Evolutionary conservation across 1,140 invertebrate species (phyloP).

Genomic region (Adelges cooleyi): DNA sequence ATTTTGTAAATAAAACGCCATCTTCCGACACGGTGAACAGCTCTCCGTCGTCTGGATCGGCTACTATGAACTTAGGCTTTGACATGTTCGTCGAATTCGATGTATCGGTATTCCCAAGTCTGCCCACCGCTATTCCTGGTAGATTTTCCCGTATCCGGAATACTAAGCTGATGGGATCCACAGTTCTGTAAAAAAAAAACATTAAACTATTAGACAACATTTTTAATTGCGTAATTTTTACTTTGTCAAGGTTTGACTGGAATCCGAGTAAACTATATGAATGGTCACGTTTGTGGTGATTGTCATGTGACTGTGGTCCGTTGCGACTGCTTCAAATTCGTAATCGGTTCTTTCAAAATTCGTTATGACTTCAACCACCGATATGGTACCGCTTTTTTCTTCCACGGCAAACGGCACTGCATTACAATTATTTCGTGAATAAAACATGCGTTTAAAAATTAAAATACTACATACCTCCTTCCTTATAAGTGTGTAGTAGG

Average conservation of each 20-base stretch:
- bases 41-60: conserved; percentile 64
- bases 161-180: conserved; percentile 52
- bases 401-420: conserved; percentile 81
- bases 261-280: conserved; percentile 62
- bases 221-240: conserved; percentile 39
- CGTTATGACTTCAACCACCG: conserved; percentile 61
- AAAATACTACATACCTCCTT: conserved; percentile 48
- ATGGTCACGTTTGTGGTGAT: conserved; percentile 70
- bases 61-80: conserved; percentile 48
- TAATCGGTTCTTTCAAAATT: conserved; percentile 56
- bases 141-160: conserved; percentile 69
- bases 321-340: conserved; percentile 70
- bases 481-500: conserved; percentile 64
- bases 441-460: too few species aligned
- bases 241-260: conserved; percentile 52
- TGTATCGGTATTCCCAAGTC: conserved; percentile 42
- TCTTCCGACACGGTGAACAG: conserved; percentile 61
- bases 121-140: conserved; percentile 60
- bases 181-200: conserved; percentile 3
- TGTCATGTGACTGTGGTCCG: conserved; percentile 50
- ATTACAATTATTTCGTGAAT: background rate
- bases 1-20: conserved; percentile 63
- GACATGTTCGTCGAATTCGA: conserved; percentile 31
- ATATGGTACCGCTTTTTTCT: conserved; percentile 74
- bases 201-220: background rate